Evolutionary conservation across 92 coral and sea anemone species (phyloP).

Genomic region (Palythoa grandis): DNA sequence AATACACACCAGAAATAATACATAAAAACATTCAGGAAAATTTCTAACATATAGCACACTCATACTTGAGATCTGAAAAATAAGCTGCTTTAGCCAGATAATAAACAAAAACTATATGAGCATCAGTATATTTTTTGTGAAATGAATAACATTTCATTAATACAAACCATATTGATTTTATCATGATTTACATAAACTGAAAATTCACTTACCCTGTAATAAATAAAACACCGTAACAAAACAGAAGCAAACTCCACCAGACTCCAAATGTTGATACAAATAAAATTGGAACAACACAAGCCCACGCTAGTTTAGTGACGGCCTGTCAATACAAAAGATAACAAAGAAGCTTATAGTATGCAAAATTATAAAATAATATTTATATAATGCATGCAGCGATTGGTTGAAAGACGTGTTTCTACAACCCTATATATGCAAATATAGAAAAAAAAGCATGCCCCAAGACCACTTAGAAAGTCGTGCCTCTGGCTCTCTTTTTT

Average conservation of each 20-base stretch:
- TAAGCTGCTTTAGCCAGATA: too few species aligned
- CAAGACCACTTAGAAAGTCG: too few species aligned
- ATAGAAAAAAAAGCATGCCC: too few species aligned
- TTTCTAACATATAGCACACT: too few species aligned
- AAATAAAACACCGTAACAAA: constrained; percentile 72
- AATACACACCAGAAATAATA: too few species aligned
- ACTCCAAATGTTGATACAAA: constrained; percentile 87
- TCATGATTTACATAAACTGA: background rate
- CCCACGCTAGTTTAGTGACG: constrained; percentile 79
- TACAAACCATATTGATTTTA: background rate
- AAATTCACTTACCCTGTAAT: constrained; percentile 71
- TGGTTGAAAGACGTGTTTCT: too few species aligned
- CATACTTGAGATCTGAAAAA: background rate
- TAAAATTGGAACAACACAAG: constrained; percentile 68
- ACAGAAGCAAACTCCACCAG: constrained; percentile 82
- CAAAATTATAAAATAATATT: background rate
- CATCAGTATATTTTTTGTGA: background rate
- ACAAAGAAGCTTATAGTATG: background rate
- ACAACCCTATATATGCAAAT: too few species aligned
- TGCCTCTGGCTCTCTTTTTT: too few species aligned
- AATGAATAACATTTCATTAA: background rate
- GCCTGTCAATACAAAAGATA: constrained; percentile 1
- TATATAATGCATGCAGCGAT: too few species aligned
- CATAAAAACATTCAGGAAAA: too few species aligned
- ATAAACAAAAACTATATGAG: too few species aligned